Base-by-base conservation (phyloP, 2,888 invertebrate genomes). In the Pogonocherus hispidulus region DNA sequence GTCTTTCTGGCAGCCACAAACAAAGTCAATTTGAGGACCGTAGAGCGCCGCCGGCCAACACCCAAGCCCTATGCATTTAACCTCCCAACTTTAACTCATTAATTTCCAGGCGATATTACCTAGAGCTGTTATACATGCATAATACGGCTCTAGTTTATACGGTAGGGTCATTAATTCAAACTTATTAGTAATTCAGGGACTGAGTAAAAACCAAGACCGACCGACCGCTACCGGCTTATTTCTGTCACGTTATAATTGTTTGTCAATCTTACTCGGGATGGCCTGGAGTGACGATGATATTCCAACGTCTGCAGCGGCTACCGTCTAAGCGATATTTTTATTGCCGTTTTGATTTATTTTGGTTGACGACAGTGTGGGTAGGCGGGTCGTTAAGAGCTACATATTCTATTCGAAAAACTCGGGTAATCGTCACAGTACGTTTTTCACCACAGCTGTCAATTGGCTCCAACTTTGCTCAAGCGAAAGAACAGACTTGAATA, bases 171-270 rank as follows among this genome's bases (percentile, higher is more conserved):
- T 76, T 77, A 75, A 76, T 76, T 76, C 74, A 69, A 69, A 70
- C 73, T 73, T 70, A 76, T 78, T 74, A 76, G 75, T 67, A 68
- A 76, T 78, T 78, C 76, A 74, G 63, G 74, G 73, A 74, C 75
- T 72, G 74, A 77, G 77, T 73, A 75, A 77, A 73, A 69, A 71
- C 57, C 49, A 8, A 27, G 27, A 8, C 75, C 66, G 27, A 8
- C 75, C 66, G 71, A 70, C 72, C 68, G 79, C 80, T 80, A 78
- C 78, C 73, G 77, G 77, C 78, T 76, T 72, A 73, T 74, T 77
- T 76, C 75, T 78, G 79, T 80, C 80, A 76, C 67, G 75, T 75
- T 73, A 76, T 79, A 80, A 80, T 79, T 80, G 78, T 80, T 80
- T 80, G 80, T 80, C 80, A 80, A 80, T 80, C 79, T 77, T 67